phyloP scores from a whole-genome alignment of 2,797 vertebrate genomes.

The Catostomus latipinnis region DNA sequence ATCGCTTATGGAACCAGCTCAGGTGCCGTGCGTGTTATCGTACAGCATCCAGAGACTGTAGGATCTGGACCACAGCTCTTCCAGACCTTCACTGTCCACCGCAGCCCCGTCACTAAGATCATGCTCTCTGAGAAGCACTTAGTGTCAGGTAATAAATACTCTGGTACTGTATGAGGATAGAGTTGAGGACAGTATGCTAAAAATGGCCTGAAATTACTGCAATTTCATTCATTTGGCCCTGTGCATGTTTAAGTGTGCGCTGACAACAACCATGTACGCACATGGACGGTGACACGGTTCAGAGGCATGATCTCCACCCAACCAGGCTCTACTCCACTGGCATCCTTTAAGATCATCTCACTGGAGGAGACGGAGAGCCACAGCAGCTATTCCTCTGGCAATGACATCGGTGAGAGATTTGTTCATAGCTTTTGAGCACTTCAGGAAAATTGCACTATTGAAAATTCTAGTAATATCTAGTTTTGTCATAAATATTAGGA shows the following conservation, averaged over 20 bases:
- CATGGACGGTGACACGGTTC: slow-evolving; percentile 97
- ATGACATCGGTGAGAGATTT: slow-evolving; percentile 89
- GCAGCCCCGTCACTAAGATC: slow-evolving; percentile 95
- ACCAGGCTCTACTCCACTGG: slow-evolving; percentile 94
- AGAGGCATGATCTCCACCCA: slow-evolving; percentile 99
- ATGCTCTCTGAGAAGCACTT: slow-evolving; percentile 98
- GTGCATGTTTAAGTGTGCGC: slow-evolving; percentile 84
- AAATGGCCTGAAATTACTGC: not conserved
- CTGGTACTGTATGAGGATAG: not conserved
- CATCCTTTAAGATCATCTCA: slow-evolving; percentile 96
- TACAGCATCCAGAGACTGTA: slow-evolving; percentile 95
- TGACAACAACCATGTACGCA: slow-evolving; percentile 96
- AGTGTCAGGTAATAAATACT: slow-evolving; percentile 85
- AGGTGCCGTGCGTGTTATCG: slow-evolving; percentile 93
- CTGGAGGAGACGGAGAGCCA: slow-evolving; percentile 96
- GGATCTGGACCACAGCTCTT: slow-evolving; percentile 97
- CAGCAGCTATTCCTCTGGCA: slow-evolving; percentile 93
- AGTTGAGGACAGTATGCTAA: not conserved
- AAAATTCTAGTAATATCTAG: not conserved
- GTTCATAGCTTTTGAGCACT: not conserved
- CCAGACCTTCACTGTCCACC: slow-evolving; percentile 96
- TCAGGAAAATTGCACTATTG: not conserved
- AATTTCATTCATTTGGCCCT: not conserved
- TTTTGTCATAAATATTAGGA: not conserved
- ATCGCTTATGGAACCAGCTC: slow-evolving; percentile 97